These are phyloP conservation scores for Spodoptera frugiperda DNA, from an alignment of 1,140 invertebrate genomes.

Conservation along the genomic window DNA sequence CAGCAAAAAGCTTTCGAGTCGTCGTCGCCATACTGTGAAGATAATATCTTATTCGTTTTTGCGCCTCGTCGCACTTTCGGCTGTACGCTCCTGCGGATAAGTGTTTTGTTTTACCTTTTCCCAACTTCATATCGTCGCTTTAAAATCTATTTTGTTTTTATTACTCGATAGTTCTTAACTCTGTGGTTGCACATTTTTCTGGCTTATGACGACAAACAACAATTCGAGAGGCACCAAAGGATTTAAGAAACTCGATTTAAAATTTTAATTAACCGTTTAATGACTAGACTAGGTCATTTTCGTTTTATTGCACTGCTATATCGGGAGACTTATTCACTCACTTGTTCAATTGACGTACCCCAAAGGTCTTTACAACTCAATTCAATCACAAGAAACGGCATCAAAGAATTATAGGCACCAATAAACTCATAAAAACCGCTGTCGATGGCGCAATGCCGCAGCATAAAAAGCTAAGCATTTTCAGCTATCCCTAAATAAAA, in stretches of 20 bases:
- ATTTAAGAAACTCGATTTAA: not conserved
- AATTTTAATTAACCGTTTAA: slow-evolving; percentile 30
- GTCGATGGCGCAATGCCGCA: slow-evolving; percentile 39
- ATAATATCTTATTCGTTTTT: slow-evolving; percentile 78
- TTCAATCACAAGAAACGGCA: slow-evolving; percentile 47
- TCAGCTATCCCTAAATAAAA: slow-evolving; percentile 54
- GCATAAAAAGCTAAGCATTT: slow-evolving; percentile 51
- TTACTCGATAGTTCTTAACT: slow-evolving; percentile 8
- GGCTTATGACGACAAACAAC: not conserved
- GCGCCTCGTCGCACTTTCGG: slow-evolving; percentile 60
- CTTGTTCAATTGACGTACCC: slow-evolving; percentile 38
- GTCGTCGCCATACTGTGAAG: slow-evolving; percentile 73
- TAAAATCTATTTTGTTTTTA: slow-evolving; percentile 37
- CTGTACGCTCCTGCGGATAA: slow-evolving; percentile 66
- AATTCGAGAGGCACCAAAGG: not conserved
- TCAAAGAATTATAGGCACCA: slow-evolving; percentile 49
- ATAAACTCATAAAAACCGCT: slow-evolving; percentile 49
- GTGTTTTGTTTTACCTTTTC: slow-evolving; percentile 51
- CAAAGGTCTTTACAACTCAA: slow-evolving; percentile 47
- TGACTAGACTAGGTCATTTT: slow-evolving; percentile 18
- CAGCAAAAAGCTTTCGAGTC: slow-evolving; percentile 69
- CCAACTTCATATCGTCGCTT: slow-evolving; percentile 25
- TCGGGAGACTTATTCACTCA: slow-evolving; percentile 32
- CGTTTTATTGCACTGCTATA: slow-evolving; percentile 32
- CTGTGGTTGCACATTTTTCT: not conserved